A percentile compares a stretch with the other conserved stretches of the same genome.
Evolutionary conservation across 2,888 invertebrate genomes (phyloP).

Genomic region (Oligia latruncula): DNA sequence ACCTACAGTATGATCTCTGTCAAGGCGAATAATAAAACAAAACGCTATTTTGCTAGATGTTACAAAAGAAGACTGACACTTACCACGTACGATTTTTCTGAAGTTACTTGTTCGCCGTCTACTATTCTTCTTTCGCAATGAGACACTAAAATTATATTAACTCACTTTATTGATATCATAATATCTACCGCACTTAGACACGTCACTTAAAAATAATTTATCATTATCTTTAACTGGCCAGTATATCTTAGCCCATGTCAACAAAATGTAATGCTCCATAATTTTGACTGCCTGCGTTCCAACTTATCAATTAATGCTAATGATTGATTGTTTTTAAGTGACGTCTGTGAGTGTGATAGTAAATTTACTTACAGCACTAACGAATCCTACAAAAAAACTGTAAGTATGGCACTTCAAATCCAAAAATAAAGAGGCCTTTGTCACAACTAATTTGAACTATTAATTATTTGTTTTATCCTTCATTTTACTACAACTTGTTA

Average conservation of each 20-base stretch:
- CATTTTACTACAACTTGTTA: background rate
- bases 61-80: background rate
- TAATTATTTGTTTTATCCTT: background rate
- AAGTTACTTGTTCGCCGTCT: background rate
- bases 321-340: background rate
- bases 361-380: background rate
- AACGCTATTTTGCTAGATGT: background rate
- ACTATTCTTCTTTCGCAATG: slow-evolving; percentile 37
- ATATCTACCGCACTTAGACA: background rate
- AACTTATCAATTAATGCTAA: too few species aligned
- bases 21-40: background rate
- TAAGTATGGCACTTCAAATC: background rate
- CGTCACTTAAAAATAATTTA: background rate
- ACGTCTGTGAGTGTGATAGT: background rate
- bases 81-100: slow-evolving; percentile 38
- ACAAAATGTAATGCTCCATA: background rate
- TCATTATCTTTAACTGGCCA: too few species aligned
- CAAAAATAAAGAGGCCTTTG: background rate
- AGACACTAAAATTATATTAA: slow-evolving; percentile 18
- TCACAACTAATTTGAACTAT: background rate
- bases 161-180: background rate
- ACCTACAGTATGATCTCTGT: background rate
- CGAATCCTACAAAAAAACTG: background rate
- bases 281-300: background rate
- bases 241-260: too few species aligned